Percentiles rank a stretch among this genome's conserved stretches.
Evolutionary conservation across 2,797 vertebrate genomes (phyloP).

Genomic region (Coracias cyanogaster): DNA sequence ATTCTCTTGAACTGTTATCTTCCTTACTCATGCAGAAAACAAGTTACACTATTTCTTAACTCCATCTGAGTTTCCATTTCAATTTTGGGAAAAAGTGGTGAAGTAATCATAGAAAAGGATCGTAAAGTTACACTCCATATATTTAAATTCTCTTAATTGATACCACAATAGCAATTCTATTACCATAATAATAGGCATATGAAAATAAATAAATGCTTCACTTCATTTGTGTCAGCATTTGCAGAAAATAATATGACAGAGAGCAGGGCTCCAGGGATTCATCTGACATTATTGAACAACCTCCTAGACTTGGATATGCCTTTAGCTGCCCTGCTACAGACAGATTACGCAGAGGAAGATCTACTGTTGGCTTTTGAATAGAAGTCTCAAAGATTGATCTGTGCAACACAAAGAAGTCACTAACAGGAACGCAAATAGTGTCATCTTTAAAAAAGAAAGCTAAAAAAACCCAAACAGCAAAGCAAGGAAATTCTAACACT

Average conservation of each 20-base stretch:
- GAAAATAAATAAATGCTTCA: slow-evolving; percentile 78
- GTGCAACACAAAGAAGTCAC: neutral
- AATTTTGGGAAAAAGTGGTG: neutral
- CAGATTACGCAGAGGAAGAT: slow-evolving; percentile 66
- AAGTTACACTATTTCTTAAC: neutral
- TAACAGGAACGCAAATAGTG: slow-evolving; percentile 53
- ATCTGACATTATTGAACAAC: slow-evolving; percentile 77
- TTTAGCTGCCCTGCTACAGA: slow-evolving; percentile 59
- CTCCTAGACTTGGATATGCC: slow-evolving; percentile 58
- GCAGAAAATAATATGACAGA: slow-evolving; percentile 79
- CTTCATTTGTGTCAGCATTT: slow-evolving; percentile 83
- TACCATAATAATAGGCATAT: slow-evolving; percentile 76
- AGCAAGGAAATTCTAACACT: neutral
- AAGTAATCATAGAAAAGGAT: neutral
- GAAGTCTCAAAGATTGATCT: slow-evolving; percentile 14
- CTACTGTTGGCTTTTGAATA: slow-evolving; percentile 35
- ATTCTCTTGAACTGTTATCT: neutral
- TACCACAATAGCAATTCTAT: slow-evolving; percentile 77
- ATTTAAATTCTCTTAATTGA: slow-evolving; percentile 59
- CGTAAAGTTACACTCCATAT: neutral
- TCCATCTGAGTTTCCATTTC: neutral
- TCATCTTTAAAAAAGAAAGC: neutral
- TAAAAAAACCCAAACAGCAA: neutral
- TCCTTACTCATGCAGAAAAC: neutral
- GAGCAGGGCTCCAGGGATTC: slow-evolving; percentile 74